Evolutionary conservation across 2,113 vertebrate species (phyloP).

Genomic region (Cyprichromis sp.): DNA sequence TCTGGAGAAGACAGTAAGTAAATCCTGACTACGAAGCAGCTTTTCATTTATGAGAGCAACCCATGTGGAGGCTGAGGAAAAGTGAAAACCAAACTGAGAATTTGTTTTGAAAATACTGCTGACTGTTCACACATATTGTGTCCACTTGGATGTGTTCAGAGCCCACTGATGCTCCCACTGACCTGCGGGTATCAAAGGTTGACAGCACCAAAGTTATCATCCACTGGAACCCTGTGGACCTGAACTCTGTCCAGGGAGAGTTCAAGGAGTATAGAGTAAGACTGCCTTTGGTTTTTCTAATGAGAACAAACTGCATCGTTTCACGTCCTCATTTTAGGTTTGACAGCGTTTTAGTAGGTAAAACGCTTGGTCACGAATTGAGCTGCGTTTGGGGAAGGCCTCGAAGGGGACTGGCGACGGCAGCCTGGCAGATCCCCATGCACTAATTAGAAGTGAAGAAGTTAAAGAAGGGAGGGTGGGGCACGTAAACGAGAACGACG

Average conservation of each 20-base stretch:
- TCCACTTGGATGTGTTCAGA: slow-evolving; percentile 60
- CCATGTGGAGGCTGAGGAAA: not conserved
- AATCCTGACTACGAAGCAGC: not conserved
- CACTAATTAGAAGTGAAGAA: not conserved
- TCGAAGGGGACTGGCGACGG: not conserved
- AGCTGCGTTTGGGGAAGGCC: not conserved
- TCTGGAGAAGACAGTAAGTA: slow-evolving; percentile 94
- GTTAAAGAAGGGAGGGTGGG: not conserved
- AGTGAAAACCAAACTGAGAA: not conserved
- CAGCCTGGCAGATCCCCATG: not conserved
- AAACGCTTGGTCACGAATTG: rapidly evolving
- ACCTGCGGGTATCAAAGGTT: slow-evolving; percentile 79
- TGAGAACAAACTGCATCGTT: not conserved
- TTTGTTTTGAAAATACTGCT: not conserved
- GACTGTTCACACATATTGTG: not conserved
- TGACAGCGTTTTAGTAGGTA: not conserved
- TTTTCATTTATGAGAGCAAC: not conserved
- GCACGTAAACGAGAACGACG: not conserved
- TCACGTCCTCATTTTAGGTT: not conserved
- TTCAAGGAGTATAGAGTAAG: slow-evolving; percentile 95
- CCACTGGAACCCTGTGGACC: slow-evolving; percentile 84
- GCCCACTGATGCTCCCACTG: slow-evolving; percentile 81
- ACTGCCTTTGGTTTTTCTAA: not conserved
- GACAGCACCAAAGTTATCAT: slow-evolving; percentile 82
- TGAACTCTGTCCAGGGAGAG: slow-evolving; percentile 82